These are phyloP conservation scores for Drosophila carrolli DNA, from an alignment of 1,140 invertebrate species.

Conservation along the genomic window DNA sequence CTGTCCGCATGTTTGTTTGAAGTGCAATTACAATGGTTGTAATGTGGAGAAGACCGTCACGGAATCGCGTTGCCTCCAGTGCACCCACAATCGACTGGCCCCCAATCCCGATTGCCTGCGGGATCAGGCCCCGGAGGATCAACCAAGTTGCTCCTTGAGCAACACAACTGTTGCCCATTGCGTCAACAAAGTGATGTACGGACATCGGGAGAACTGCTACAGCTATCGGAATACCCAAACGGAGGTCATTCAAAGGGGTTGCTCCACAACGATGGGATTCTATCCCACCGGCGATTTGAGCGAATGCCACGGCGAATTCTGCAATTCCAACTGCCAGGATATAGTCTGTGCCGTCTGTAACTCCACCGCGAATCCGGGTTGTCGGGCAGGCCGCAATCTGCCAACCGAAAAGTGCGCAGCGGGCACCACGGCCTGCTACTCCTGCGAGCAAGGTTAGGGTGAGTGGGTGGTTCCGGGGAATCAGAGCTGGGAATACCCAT, in stretches of 20 bases:
- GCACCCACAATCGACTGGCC: constrained; percentile 35
- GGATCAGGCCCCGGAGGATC: constrained; percentile 15
- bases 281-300: constrained; percentile 60
- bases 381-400: constrained; percentile 47
- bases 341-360: constrained; percentile 69
- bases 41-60: constrained; percentile 61
- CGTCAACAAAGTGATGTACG: constrained; percentile 69
- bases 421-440: constrained; percentile 62
- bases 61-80: constrained; percentile 62
- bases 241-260: constrained; percentile 64
- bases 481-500: not conserved
- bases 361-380: constrained; percentile 58
- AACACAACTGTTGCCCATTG: constrained; percentile 60
- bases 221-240: constrained; percentile 65
- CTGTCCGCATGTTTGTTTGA: constrained; percentile 73
- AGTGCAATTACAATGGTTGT: constrained; percentile 79
- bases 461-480: not conserved
- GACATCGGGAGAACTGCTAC: constrained; percentile 68
- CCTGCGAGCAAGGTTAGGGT: constrained; percentile 75
- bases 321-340: constrained; percentile 65
- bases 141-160: constrained; percentile 30
- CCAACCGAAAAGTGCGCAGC: constrained; percentile 37
- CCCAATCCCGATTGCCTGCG: constrained; percentile 61
- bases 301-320: constrained; percentile 70
- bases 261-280: constrained; percentile 72